Evolutionary conservation across 1,140 invertebrate genomes (phyloP).

Genomic region (Hypsibius dujardini): DNA sequence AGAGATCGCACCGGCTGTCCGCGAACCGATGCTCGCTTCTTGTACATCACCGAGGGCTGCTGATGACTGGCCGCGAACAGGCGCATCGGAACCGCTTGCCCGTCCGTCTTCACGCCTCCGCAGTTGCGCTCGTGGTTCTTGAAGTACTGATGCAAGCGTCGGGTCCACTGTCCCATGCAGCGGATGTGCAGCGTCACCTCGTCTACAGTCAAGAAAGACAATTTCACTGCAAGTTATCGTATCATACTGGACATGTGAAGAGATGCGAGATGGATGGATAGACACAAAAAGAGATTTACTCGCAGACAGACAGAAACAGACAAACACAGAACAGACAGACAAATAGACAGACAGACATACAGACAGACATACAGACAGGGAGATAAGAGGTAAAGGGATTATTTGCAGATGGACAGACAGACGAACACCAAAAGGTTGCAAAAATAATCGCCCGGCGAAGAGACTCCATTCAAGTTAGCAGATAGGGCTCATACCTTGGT

Average conservation of each 20-base stretch:
- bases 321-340: too few species aligned
- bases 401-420: too few species aligned
- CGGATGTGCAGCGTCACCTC: constrained; percentile 82
- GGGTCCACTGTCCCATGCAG: constrained; percentile 85
- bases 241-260: neutral
- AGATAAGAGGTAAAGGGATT: too few species aligned
- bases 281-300: too few species aligned
- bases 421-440: too few species aligned
- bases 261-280: too few species aligned
- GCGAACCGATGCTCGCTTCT: neutral
- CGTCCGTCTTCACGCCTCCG: neutral
- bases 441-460: too few species aligned
- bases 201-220: constrained; percentile 38
- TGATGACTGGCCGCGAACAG: neutral
- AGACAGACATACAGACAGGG: too few species aligned
- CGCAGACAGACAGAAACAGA: too few species aligned
- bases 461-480: too few species aligned
- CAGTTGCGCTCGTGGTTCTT: constrained; percentile 35
- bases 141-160: constrained; percentile 68
- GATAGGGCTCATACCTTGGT: constrained; percentile 46
- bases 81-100: neutral
- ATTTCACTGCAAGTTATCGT: neutral
- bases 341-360: too few species aligned
- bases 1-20: constrained; percentile 12
- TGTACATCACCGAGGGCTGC: neutral